Evolutionary conservation across 2,797 vertebrate species (phyloP).

Genomic region (Cirrhinus molitorella): DNA sequence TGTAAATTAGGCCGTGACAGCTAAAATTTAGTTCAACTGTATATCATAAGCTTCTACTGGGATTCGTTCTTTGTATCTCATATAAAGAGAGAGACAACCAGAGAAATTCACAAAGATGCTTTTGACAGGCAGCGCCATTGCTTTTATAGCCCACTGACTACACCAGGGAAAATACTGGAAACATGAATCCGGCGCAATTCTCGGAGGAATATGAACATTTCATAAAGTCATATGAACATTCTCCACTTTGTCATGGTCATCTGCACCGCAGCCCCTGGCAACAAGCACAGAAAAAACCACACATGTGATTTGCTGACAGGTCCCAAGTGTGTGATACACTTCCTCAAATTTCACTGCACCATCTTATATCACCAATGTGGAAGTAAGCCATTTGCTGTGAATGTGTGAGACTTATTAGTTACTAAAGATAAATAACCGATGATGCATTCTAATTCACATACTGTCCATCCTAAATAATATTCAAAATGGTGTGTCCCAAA

Average conservation of each 20-base stretch:
- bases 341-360: slow-evolving; percentile 38
- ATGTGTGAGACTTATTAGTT: neutral
- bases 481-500: neutral
- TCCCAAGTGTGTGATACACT: slow-evolving; percentile 29
- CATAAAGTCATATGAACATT: slow-evolving; percentile 21
- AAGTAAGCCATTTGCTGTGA: neutral
- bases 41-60: neutral
- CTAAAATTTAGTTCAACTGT: slow-evolving; percentile 1
- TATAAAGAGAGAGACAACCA: neutral
- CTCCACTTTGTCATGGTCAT: slow-evolving; percentile 4
- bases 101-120: neutral
- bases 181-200: slow-evolving; percentile 1
- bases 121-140: slow-evolving; percentile 14
- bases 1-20: neutral
- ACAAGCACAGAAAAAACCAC: slow-evolving; percentile 19
- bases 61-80: neutral
- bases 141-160: slow-evolving; percentile 11
- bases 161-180: slow-evolving; percentile 1
- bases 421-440: neutral
- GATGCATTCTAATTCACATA: neutral
- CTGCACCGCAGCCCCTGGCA: neutral
- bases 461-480: neutral
- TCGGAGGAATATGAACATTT: slow-evolving; percentile 11
- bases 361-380: neutral
- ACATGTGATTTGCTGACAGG: slow-evolving; percentile 37